These are phyloP conservation scores for Hestina assimilis DNA, from an alignment of 1,140 invertebrate genomes.

Conservation along the genomic window DNA sequence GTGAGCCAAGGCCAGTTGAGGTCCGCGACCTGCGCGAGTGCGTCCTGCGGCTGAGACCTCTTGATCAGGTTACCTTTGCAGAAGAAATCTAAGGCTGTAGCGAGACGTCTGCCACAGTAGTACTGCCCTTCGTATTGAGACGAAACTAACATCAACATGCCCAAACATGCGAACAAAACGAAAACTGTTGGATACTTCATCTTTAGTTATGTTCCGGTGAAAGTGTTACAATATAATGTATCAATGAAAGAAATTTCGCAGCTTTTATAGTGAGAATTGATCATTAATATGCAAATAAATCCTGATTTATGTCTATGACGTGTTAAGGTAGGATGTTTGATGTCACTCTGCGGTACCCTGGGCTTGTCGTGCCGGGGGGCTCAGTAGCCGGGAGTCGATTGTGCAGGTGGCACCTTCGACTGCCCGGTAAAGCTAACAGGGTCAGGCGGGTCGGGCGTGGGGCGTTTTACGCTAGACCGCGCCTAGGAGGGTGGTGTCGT, in stretches of 20 bases:
- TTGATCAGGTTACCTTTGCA: conserved; percentile 21
- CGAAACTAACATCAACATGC: neutral
- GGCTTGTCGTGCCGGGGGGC: no score
- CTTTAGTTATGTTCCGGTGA: conserved; percentile 4
- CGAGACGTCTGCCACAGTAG: no score
- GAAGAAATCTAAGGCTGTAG: no score
- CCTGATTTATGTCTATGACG: no score
- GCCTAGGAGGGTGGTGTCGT: no score
- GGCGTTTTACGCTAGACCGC: no score
- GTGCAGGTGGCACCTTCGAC: no score
- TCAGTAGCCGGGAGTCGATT: no score
- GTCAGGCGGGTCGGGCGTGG: no score
- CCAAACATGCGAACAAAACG: neutral
- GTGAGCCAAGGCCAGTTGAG: neutral
- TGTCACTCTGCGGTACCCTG: no score
- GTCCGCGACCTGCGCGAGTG: neutral
- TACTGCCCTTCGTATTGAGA: conserved; percentile 11
- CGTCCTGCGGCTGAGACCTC: conserved; percentile 1
- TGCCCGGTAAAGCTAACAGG: no score
- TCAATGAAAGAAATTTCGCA: neutral
- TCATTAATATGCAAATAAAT: conserved; percentile 14
- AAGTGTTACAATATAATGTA: neutral
- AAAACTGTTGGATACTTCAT: conserved; percentile 13
- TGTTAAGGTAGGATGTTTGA: neutral
- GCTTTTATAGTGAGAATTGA: conserved; percentile 1